Evolutionary conservation across 2,797 vertebrate genomes (phyloP), one percentile per base, ranked within the genome.

Genomic region (Malacoraja senta): DNA sequence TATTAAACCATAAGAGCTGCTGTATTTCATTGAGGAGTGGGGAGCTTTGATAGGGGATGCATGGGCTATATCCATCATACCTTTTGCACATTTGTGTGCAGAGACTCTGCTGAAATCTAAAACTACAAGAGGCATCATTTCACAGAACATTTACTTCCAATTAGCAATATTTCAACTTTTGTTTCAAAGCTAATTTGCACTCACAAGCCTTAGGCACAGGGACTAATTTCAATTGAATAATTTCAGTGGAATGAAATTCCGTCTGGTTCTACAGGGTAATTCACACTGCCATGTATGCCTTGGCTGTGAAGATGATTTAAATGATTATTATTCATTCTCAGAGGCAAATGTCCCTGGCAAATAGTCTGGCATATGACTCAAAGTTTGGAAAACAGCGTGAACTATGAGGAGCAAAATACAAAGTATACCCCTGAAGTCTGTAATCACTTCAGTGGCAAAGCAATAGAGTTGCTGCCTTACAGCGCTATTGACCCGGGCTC

Each of bases 121-220:
- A 71, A 26, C 65, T 74, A 26, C 3, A 38, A 32, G 35, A 80
- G 38, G 38, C 35, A 71, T 91, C 68, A 38, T 91, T 91, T 91
- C 32, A 72, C 63, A 71, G 65, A 38, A 91, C 88, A 91, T 91
- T 91, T 91, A 74, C 35, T 44, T 91, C 68, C 71, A 91, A 91
- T 91, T 91, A 91, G 88, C 35, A 72, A 72, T 38, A 86, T n/a
- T 65, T 86, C 58, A 63, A 63, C 83, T 86, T 86, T 86, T 86
- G 29, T 26, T 71, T 72, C 68, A 72, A 91, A 91, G 35, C 44
- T 71, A 91, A 91, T 91, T 71, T 91, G 88, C 32, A 24, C 88
- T 44, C 19, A 24, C 17, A 74, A 72, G 21, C 88, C 24, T 72
- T 12, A 38, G 65, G 63, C 65, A 72, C 35, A 24, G 88, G 58